Conservation (phyloP, 2,113 vertebrate species). For the Pseudorhombus dupliciocellatus region DNA sequence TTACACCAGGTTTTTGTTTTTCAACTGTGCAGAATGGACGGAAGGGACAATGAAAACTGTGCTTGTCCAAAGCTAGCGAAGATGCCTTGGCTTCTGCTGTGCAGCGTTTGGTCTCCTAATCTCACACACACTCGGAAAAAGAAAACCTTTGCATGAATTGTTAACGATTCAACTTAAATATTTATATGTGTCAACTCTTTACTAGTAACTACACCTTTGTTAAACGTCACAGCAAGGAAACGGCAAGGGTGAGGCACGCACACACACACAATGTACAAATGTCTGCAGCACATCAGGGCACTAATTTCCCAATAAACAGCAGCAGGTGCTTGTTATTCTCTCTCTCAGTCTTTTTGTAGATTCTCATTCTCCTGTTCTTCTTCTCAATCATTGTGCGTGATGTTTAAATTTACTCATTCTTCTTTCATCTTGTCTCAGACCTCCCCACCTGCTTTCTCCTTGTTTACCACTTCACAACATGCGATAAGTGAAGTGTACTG, state of each 20-base stretch:
- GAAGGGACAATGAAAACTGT: background rate
- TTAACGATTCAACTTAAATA: conserved; percentile 28
- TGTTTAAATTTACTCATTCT: background rate
- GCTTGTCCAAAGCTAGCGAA: background rate
- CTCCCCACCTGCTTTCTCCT: background rate
- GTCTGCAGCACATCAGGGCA: background rate
- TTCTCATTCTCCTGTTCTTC: too few species aligned
- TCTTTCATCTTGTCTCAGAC: background rate
- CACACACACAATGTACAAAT: background rate
- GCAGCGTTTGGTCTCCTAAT: background rate
- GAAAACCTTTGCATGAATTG: background rate
- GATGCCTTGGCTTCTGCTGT: background rate
- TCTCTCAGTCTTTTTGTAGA: background rate
- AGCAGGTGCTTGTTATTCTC: background rate
- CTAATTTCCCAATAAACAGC: background rate
- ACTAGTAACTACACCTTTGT: conserved; percentile 32
- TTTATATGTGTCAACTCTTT: conserved; percentile 47
- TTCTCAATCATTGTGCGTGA: background rate
- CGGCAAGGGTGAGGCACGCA: background rate
- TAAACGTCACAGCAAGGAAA: conserved; percentile 34
- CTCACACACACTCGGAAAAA: background rate
- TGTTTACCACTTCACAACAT: background rate
- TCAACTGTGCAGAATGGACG: background rate
- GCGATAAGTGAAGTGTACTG: too few species aligned
- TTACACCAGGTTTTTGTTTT: too few species aligned